Conservation (phyloP, 2,797 vertebrate species). For the Loriculus beryllinus region DNA sequence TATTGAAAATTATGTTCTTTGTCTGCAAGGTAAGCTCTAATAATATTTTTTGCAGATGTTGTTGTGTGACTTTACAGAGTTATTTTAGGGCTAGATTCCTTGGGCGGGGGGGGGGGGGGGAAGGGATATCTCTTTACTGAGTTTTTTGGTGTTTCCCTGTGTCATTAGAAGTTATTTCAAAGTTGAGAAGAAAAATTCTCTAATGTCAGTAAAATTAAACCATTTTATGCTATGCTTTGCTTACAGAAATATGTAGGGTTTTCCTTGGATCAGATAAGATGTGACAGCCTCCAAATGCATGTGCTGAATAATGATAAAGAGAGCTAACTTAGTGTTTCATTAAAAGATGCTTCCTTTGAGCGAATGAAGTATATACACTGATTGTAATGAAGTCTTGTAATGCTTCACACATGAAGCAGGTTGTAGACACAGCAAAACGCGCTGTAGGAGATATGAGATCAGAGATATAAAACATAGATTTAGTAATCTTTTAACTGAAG, state of each 20-base stretch:
- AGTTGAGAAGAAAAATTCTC: background rate
- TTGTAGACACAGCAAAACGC: background rate
- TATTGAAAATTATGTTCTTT: constrained; percentile 34
- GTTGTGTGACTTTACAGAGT: background rate
- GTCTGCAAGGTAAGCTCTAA: background rate
- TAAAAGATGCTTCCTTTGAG: background rate
- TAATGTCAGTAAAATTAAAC: background rate
- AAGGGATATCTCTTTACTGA: background rate
- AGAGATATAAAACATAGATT: background rate
- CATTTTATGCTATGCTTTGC: background rate
- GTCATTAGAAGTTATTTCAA: background rate
- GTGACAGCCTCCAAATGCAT: background rate
- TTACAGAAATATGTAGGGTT: background rate
- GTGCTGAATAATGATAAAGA: background rate
- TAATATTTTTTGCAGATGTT: constrained; percentile 29
- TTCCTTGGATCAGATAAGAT: background rate
- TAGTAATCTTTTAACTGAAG: background rate
- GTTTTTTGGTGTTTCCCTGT: background rate
- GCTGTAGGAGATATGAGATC: background rate
- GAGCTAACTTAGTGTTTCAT: background rate
- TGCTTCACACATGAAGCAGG: background rate
- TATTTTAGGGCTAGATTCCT: background rate
- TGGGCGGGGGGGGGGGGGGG: background rate
- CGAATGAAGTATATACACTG: background rate
- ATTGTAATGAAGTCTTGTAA: background rate